These are phyloP conservation scores for Nylanderia fulva DNA, from an alignment of 1,140 invertebrate species.

Conservation along the genomic window DNA sequence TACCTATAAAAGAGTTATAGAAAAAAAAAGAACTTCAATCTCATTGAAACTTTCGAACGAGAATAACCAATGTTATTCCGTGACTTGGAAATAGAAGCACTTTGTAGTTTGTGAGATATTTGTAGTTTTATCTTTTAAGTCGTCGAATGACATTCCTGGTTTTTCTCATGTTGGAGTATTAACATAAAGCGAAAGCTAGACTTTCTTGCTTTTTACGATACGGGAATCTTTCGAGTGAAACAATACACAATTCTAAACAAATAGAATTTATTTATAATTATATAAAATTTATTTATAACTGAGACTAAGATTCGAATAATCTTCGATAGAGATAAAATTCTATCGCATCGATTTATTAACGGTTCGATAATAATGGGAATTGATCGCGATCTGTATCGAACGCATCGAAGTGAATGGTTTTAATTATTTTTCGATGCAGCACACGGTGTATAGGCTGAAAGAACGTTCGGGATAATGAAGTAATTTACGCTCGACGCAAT, in stretches of 20 bases:
- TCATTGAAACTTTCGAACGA: conserved; percentile 47
- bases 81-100: conserved; percentile 35
- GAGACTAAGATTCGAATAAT: neutral
- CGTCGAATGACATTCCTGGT: conserved; percentile 7
- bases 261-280: neutral
- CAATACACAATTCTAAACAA: neutral
- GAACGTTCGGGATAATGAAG: conserved; percentile 70
- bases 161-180: conserved; percentile 24
- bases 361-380: conserved; percentile 3
- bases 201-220: conserved; percentile 2
- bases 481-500: conserved; percentile 66
- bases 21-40: conserved; percentile 16
- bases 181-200: conserved; percentile 23
- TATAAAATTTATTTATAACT: neutral
- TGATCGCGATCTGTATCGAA: conserved; percentile 5
- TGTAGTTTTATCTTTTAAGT: conserved; percentile 36
- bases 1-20: neutral
- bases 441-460: conserved; percentile 21
- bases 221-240: neutral
- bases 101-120: neutral
- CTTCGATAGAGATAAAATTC: too few relatives aligned
- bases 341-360: conserved; percentile 5
- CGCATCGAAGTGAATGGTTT: conserved; percentile 44
- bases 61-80: conserved; percentile 47
- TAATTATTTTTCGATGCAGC: conserved; percentile 67